A percentile compares a stretch with the other conserved stretches of the same genome.
phyloP scores from a whole-genome alignment of 2,797 vertebrate genomes.

The Crenuchus spilurus region DNA sequence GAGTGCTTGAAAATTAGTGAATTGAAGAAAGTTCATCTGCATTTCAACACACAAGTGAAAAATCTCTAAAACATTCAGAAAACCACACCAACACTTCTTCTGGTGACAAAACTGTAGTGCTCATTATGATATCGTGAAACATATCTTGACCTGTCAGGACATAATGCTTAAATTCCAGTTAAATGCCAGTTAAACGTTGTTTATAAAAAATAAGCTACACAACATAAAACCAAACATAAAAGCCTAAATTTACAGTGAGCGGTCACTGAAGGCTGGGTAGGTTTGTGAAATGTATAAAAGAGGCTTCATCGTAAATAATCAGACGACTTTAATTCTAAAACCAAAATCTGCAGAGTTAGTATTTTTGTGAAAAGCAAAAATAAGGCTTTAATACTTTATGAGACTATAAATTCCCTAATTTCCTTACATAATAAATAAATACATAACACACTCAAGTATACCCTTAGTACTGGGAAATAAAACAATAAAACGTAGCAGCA shows the following conservation, averaged over 20 bases:
- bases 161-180: neutral
- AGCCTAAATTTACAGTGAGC: neutral
- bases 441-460: neutral
- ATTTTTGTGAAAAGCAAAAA: neutral
- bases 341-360: neutral
- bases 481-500: neutral
- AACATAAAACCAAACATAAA: neutral
- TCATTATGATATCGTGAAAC: neutral
- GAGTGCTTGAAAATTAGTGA: neutral
- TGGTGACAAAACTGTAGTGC: neutral
- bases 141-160: neutral
- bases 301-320: neutral
- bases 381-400: neutral
- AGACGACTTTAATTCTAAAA: slow-evolving; percentile 1
- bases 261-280: neutral
- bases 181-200: neutral
- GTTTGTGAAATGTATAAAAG: neutral
- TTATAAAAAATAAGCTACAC: neutral
- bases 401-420: neutral
- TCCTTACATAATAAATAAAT: slow-evolving; percentile 26
- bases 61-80: neutral
- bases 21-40: neutral
- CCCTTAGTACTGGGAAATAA: neutral
- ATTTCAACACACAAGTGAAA: neutral
- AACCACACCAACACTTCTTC: neutral